Percentiles rank a stretch among this genome's conserved stretches.
Conservation (phyloP, 2,113 vertebrate genomes). For the Caranx ignobilis region DNA sequence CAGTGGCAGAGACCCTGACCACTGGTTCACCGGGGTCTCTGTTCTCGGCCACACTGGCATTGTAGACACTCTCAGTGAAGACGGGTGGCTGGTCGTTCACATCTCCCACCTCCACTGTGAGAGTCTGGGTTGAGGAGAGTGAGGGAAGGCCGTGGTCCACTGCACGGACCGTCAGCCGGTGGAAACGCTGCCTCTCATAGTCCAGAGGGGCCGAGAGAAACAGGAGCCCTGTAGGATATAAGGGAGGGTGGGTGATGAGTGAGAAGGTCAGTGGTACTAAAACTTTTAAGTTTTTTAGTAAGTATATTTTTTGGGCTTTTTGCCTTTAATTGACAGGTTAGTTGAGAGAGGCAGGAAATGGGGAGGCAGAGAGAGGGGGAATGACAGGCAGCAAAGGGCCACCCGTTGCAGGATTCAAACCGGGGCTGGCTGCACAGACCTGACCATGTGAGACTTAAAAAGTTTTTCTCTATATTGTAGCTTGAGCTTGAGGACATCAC, state of each 20-base stretch:
- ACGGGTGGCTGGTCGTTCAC: conserved; percentile 88
- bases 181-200: conserved; percentile 82
- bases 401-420: no score
- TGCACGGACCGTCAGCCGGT: conserved; percentile 85
- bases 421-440: no score
- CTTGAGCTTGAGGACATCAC: no score
- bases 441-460: no score
- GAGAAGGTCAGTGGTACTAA: neutral
- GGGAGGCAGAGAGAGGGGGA: no score
- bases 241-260: neutral
- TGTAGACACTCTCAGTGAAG: conserved; percentile 86
- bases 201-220: conserved; percentile 86
- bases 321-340: no score
- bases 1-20: conserved; percentile 86
- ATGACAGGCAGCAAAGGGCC: no score
- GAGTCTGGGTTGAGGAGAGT: conserved; percentile 88
- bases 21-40: conserved; percentile 84
- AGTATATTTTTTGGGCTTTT: no score
- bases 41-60: conserved; percentile 88
- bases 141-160: conserved; percentile 85
- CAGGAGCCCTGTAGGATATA: conserved; percentile 84
- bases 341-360: no score
- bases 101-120: conserved; percentile 89
- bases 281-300: no score
- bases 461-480: no score